phyloP scores from a whole-genome alignment of 2,797 vertebrate species.

The Spinibarbus caldwelli region DNA sequence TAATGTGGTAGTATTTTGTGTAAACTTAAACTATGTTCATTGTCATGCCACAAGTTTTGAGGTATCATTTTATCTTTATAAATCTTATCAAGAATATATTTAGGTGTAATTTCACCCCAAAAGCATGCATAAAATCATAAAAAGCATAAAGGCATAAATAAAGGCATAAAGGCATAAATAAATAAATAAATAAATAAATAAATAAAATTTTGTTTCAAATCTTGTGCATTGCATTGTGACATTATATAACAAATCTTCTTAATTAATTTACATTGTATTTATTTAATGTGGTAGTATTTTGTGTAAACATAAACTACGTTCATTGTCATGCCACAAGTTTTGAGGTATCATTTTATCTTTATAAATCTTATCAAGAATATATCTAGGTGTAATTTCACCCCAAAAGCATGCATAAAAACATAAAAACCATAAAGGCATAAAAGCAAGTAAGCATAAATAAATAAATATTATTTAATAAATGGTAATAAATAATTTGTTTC shows the following conservation, averaged over 20 bases:
- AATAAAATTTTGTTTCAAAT: background rate
- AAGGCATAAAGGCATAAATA: too few species aligned
- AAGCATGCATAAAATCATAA: background rate
- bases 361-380: background rate
- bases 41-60: background rate
- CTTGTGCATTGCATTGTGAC: background rate
- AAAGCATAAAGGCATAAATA: too few species aligned
- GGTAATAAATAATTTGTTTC: background rate
- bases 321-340: background rate
- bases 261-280: background rate
- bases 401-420: background rate
- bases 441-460: background rate
- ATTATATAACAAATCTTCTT: background rate
- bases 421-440: too few species aligned
- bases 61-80: slow-evolving; percentile 42
- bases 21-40: background rate
- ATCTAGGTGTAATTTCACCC: background rate
- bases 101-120: background rate
- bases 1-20: background rate
- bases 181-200: too few species aligned
- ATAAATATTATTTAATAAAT: background rate
- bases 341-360: slow-evolving; percentile 43
- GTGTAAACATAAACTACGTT: background rate
- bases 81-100: background rate
- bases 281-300: background rate